Percentiles rank a stretch among this genome's conserved stretches.
Conservation (phyloP, 1,140 invertebrate species). For the Marisa cornuarietis region DNA sequence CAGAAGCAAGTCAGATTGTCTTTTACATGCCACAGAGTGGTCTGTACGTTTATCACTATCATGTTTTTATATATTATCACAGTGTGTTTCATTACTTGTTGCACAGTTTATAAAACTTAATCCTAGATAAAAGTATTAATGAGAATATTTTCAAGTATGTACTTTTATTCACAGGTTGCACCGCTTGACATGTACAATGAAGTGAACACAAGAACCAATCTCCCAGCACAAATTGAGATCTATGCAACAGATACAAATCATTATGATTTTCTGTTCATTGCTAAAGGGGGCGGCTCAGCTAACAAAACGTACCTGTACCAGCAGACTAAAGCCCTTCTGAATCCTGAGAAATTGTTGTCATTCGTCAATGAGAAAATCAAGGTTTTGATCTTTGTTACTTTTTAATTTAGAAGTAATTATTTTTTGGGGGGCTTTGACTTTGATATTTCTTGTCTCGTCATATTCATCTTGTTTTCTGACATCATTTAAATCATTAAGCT, state of each 20-base stretch:
- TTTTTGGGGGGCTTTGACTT: not conserved
- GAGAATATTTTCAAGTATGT: too few species aligned
- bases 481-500: too few species aligned
- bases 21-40: too few species aligned
- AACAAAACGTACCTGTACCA: conserved; percentile 67
- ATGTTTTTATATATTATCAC: too few species aligned
- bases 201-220: conserved; percentile 65
- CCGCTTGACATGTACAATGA: conserved; percentile 66
- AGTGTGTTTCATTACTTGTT: too few species aligned
- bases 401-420: not conserved
- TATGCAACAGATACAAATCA: conserved; percentile 60
- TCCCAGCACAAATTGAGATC: conserved; percentile 67
- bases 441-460: not conserved
- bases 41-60: too few species aligned
- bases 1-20: too few species aligned
- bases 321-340: conserved; percentile 66
- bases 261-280: conserved; percentile 67
- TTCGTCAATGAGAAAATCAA: conserved; percentile 67
- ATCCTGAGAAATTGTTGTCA: conserved; percentile 63
- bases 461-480: not conserved
- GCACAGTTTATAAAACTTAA: too few species aligned
- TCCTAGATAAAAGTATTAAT: too few species aligned
- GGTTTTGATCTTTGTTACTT: conserved; percentile 37
- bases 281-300: conserved; percentile 67
- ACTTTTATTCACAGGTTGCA: conserved; percentile 56